Percentiles rank a stretch among this genome's conserved stretches.
Evolutionary conservation across 2,888 invertebrate genomes (phyloP).

Genomic region (Heteropelma amictum): DNA sequence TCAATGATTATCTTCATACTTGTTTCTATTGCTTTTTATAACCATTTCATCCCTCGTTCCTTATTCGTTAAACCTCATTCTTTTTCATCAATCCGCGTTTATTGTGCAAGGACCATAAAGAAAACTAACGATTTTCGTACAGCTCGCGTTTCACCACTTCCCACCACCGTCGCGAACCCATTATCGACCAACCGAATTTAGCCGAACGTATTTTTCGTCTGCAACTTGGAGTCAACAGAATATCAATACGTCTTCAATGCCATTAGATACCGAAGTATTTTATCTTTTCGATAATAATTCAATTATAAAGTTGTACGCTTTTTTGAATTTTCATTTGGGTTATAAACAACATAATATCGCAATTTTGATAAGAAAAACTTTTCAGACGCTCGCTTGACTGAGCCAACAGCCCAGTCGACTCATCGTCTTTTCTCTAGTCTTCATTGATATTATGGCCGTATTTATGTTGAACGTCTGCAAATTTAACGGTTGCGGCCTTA

Average conservation of each 20-base stretch:
- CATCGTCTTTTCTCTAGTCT: constrained; percentile 21
- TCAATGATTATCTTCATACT: background rate
- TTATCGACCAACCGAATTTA: constrained; percentile 77
- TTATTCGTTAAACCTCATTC: background rate
- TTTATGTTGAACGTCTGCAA: constrained; percentile 94
- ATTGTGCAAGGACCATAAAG: constrained; percentile 43
- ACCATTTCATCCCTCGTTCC: background rate
- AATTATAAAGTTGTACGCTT: too few species aligned
- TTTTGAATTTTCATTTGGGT: background rate
- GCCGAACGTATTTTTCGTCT: constrained; percentile 67
- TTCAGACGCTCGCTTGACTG: constrained; percentile 37
- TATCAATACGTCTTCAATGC: background rate
- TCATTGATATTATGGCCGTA: constrained; percentile 86
- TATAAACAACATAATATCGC: background rate
- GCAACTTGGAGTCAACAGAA: constrained; percentile 57
- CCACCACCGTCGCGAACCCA: constrained; percentile 58
- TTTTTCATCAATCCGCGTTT: background rate
- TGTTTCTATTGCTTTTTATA: background rate
- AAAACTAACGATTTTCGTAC: constrained; percentile 67
- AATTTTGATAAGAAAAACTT: background rate
- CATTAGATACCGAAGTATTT: background rate
- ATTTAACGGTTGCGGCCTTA: constrained; percentile 91
- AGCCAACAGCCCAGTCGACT: constrained; percentile 3
- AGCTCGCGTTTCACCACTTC: constrained; percentile 63
- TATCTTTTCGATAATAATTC: background rate